A percentile compares a stretch with the other conserved stretches of the same genome.
phyloP scores from a whole-genome alignment of 37 sponge, comb jelly and placozoan species.

The Crambe crambe region DNA sequence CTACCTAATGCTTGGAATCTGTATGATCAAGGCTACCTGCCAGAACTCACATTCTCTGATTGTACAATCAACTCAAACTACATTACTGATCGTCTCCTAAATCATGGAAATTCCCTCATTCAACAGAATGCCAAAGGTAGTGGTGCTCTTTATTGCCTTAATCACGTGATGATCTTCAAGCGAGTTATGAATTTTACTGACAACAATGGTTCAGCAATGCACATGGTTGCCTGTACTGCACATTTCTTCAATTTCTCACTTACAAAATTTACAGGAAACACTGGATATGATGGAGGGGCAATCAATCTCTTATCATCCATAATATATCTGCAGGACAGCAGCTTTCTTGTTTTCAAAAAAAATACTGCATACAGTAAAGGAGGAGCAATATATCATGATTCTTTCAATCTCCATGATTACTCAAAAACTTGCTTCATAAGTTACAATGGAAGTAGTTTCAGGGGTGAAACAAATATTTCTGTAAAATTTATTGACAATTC shows the following conservation, averaged over 20 bases:
- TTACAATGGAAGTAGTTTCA: neutral
- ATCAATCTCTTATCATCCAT: constrained; percentile 7
- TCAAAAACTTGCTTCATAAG: constrained; percentile 17
- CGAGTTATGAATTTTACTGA: neutral
- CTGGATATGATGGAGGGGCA: constrained; percentile 12
- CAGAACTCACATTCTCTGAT: neutral
- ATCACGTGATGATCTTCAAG: neutral
- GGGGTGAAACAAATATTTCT: neutral
- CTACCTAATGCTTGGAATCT: neutral
- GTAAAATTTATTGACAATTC: constrained; percentile 7
- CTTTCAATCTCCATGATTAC: neutral
- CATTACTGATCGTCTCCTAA: neutral
- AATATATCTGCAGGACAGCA: neutral
- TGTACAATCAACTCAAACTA: neutral
- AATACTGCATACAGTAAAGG: constrained; percentile 17
- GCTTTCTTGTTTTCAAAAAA: neutral
- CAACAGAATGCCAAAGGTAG: neutral
- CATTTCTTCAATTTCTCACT: neutral
- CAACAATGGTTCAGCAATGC: constrained; percentile 13
- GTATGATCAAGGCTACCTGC: neutral
- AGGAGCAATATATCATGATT: constrained; percentile 12
- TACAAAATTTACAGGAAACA: neutral
- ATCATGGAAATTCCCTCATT: too few species aligned
- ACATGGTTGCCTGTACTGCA: neutral
- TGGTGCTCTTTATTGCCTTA: constrained; percentile 3